Evolutionary conservation across 2,113 vertebrate genomes (phyloP).

Genomic region (Hypomesus transpacificus): DNA sequence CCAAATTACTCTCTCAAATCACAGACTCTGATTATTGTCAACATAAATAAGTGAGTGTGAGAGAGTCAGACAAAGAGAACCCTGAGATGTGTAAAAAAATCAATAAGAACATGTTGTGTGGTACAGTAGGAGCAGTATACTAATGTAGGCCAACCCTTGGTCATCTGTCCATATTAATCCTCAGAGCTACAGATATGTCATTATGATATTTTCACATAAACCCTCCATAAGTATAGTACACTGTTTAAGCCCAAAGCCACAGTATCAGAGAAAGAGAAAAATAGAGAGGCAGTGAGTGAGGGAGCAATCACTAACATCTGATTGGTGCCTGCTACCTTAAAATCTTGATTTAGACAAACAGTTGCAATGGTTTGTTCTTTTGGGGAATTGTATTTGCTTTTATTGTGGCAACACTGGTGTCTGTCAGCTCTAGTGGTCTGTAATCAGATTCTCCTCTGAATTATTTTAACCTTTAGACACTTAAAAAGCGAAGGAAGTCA

Average conservation of each 20-base stretch:
- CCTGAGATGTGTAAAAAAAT: constrained; percentile 46
- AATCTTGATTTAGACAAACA: too few relatives aligned
- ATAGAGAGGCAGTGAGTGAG: too few relatives aligned
- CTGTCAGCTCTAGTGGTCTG: too few relatives aligned
- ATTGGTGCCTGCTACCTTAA: too few relatives aligned
- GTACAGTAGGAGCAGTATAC: constrained; percentile 13
- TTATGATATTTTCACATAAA: constrained; percentile 53
- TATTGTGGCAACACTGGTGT: too few relatives aligned
- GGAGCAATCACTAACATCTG: too few relatives aligned
- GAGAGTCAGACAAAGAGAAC: constrained; percentile 6
- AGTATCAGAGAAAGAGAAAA: background rate
- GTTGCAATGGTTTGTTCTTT: too few relatives aligned
- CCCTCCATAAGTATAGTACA: constrained; percentile 12
- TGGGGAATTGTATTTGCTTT: too few relatives aligned
- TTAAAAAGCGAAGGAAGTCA: too few relatives aligned
- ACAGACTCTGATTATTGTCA: background rate
- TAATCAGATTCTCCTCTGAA: too few relatives aligned
- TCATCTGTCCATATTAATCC: constrained; percentile 65
- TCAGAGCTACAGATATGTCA: constrained; percentile 53
- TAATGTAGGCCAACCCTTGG: constrained; percentile 57
- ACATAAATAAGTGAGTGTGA: background rate
- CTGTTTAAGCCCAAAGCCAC: constrained; percentile 3
- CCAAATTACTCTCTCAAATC: background rate
- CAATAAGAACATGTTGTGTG: constrained; percentile 1
- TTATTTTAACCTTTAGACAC: too few relatives aligned